phyloP scores from a whole-genome alignment of 2,888 invertebrate genomes.

The Frankliniella fusca region DNA sequence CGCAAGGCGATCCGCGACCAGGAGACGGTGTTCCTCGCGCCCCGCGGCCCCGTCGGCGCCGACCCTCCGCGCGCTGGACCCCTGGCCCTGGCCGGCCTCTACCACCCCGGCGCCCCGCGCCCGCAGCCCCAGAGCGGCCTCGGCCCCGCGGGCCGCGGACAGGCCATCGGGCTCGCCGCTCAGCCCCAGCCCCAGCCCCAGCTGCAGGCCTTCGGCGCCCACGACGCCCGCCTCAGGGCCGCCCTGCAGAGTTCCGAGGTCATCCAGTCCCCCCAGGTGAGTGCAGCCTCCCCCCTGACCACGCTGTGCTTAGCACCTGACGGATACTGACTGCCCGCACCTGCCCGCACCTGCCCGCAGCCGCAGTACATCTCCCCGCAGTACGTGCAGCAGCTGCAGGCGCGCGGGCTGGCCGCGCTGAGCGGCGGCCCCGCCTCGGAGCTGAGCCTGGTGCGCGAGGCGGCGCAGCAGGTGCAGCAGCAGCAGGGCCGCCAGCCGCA shows the following conservation, averaged over 20 bases:
- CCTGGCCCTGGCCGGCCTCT: slow-evolving; percentile 19
- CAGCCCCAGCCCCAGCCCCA: background rate
- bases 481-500: background rate
- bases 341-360: background rate
- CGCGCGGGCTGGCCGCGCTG: background rate
- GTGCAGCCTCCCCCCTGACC: background rate
- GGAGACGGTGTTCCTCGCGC: slow-evolving; percentile 15
- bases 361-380: slow-evolving; percentile 11
- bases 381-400: slow-evolving; percentile 1
- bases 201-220: background rate
- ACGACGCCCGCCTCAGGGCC: background rate
- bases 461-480: background rate
- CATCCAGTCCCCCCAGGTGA: background rate
- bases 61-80: slow-evolving; percentile 8
- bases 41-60: background rate
- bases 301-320: background rate
- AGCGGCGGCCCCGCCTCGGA: background rate
- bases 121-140: background rate
- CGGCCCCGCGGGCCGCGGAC: background rate
- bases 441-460: background rate
- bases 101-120: background rate
- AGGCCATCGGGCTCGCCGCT: background rate
- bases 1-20: slow-evolving; percentile 16
- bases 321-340: background rate
- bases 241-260: background rate